These are phyloP conservation scores for Sterna hirundo DNA, from an alignment of 2,113 vertebrate species.

Conservation along the genomic window DNA sequence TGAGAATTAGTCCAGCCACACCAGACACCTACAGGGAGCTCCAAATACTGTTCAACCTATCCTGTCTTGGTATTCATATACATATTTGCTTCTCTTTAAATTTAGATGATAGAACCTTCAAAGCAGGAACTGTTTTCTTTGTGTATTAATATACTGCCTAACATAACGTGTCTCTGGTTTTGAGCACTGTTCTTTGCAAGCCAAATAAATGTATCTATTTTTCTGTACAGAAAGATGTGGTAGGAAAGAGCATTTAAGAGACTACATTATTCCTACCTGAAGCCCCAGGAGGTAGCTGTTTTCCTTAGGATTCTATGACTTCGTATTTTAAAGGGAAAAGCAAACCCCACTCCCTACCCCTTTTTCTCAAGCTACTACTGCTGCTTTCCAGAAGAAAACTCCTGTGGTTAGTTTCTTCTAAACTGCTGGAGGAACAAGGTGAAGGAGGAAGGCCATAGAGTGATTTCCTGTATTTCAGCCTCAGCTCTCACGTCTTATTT, in stretches of 20 bases:
- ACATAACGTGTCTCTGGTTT: neutral
- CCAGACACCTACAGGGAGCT: neutral
- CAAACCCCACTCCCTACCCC: neutral
- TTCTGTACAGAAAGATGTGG: neutral
- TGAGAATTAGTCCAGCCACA: neutral
- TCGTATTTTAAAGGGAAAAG: neutral
- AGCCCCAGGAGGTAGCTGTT: neutral
- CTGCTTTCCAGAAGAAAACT: neutral
- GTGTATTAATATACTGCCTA: neutral
- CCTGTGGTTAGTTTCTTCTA: neutral
- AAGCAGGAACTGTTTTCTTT: neutral
- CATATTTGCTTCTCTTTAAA: neutral
- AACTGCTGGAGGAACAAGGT: neutral
- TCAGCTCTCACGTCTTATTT: neutral
- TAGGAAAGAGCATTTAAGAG: neutral
- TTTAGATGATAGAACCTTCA: neutral
- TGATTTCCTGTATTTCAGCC: neutral
- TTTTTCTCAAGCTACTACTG: neutral
- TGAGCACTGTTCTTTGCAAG: neutral
- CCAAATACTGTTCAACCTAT: neutral
- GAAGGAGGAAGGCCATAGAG: neutral
- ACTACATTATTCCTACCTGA: neutral
- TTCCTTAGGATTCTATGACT: neutral
- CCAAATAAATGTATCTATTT: neutral
- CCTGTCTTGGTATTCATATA: neutral